Evolutionary conservation across 2,797 vertebrate genomes (phyloP).

Genomic region (Chiloscyllium punctatum): DNA sequence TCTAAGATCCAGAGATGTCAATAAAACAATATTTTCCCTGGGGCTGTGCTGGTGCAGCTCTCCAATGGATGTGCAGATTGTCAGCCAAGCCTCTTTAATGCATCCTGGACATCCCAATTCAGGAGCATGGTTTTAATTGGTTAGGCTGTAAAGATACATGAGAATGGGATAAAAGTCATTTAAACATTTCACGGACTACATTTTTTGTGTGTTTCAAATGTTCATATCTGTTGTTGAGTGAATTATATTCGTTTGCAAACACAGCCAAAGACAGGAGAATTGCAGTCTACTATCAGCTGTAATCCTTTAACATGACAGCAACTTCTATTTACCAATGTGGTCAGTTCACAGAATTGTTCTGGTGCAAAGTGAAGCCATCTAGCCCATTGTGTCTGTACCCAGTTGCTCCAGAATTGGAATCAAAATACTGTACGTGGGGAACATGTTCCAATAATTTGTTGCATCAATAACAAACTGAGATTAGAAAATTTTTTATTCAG

Average conservation of each 20-base stretch:
- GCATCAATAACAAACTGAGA: neutral
- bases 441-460: neutral
- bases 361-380: no score
- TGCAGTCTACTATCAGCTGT: neutral
- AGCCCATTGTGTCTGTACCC: neutral
- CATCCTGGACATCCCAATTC: neutral
- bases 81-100: no score
- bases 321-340: neutral
- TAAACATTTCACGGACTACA: neutral
- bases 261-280: neutral
- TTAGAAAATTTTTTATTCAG: neutral
- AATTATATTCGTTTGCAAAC: neutral
- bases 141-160: neutral
- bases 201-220: neutral
- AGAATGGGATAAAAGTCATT: neutral
- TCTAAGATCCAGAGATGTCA: no score
- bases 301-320: neutral
- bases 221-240: neutral
- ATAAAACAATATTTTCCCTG: no score
- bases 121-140: neutral
- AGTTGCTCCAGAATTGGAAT: neutral
- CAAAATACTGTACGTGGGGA: neutral
- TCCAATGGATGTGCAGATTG: no score
- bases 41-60: no score
- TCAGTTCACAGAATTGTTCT: no score